Conservation (phyloP, 2,113 vertebrate genomes). For the Uria aalge region DNA sequence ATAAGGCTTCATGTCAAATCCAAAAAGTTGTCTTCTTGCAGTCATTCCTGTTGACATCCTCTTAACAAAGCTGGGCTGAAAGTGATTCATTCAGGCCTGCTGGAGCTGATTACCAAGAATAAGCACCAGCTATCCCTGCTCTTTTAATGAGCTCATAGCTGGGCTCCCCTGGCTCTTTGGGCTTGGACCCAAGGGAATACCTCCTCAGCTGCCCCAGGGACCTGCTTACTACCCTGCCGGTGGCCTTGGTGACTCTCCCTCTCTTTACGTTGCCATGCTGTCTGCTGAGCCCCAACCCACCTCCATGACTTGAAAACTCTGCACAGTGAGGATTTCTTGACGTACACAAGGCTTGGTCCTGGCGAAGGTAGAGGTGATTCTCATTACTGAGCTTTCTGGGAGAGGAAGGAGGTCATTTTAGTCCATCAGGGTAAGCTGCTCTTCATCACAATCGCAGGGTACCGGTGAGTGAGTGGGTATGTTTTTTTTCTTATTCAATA, state of each 20-base stretch:
- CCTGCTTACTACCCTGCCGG: rapidly evolving
- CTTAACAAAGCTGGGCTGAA: background rate
- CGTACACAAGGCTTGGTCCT: rapidly evolving
- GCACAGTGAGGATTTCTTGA: rapidly evolving
- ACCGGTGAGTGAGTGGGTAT: rapidly evolving
- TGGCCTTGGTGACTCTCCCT: rapidly evolving
- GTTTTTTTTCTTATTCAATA: background rate
- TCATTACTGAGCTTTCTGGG: background rate
- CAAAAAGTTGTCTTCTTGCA: background rate
- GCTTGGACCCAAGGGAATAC: rapidly evolving
- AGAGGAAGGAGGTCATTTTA: background rate
- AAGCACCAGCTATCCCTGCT: background rate
- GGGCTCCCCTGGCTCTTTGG: background rate
- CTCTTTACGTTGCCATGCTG: rapidly evolving
- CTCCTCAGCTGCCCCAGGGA: too few species aligned
- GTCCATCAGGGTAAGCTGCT: background rate
- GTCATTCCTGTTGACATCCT: background rate
- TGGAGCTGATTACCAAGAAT: background rate
- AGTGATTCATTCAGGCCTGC: background rate
- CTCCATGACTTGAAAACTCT: background rate
- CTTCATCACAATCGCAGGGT: background rate
- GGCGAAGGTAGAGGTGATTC: background rate
- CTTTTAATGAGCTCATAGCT: rapidly evolving
- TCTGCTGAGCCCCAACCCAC: rapidly evolving
- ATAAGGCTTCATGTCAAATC: background rate